Conservation (phyloP, 1,140 invertebrate species). For the Brachionus calyciflorus region DNA sequence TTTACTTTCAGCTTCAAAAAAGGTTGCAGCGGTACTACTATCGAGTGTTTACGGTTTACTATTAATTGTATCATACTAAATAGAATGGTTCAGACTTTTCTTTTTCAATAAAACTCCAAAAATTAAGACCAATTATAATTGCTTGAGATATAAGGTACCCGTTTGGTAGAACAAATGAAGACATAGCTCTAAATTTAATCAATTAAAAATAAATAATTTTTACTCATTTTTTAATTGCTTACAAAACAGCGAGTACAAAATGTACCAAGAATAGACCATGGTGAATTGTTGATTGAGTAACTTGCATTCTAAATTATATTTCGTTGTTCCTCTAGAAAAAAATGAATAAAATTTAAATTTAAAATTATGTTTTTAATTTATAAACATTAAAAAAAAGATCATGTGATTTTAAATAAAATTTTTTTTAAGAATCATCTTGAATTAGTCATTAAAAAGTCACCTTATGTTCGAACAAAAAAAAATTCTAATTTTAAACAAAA, state of each 20-base stretch:
- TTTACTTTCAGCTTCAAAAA: too few relatives aligned
- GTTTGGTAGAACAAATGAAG: background rate
- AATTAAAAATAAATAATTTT: background rate
- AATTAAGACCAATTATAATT: background rate
- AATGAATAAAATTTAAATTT: background rate
- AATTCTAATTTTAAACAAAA: too few relatives aligned
- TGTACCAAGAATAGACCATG: background rate
- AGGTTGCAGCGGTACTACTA: too few relatives aligned
- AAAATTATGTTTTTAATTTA: background rate
- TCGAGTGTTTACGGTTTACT: too few relatives aligned
- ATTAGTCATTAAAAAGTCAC: too few relatives aligned
- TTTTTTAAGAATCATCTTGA: background rate
- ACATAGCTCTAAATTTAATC: background rate
- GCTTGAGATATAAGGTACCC: slow-evolving; percentile 4
- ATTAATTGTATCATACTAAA: slow-evolving; percentile 7
- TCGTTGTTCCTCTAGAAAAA: background rate
- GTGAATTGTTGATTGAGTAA: background rate
- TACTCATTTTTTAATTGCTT: background rate
- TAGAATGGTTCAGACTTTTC: slow-evolving; percentile 34
- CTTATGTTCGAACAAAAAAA: too few relatives aligned
- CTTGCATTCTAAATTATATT: background rate
- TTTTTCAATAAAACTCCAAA: background rate
- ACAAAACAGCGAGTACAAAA: slow-evolving; percentile 17
- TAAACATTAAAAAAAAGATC: background rate
- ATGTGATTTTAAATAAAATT: slow-evolving; percentile 3